Percentiles rank a stretch among this genome's conserved stretches.
Evolutionary conservation across 2,113 vertebrate species (phyloP).

Genomic region (Pygoscelis antarcticus): DNA sequence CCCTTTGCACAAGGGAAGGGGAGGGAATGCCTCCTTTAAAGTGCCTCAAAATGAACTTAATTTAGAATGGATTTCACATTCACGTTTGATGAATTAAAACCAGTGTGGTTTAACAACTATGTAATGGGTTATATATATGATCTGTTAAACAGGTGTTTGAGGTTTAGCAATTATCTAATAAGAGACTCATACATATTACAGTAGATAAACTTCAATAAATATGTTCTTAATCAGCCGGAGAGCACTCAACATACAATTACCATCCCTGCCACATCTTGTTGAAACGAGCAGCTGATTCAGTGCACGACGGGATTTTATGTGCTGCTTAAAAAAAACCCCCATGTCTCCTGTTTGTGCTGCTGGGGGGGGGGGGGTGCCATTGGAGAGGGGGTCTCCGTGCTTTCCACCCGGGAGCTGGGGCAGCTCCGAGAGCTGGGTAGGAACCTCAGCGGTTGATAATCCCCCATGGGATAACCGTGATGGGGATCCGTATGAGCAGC

Average conservation of each 20-base stretch:
- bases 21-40: background rate
- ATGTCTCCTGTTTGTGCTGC: background rate
- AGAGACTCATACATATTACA: conserved; percentile 71
- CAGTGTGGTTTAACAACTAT: conserved; percentile 65
- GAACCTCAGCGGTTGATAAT: background rate
- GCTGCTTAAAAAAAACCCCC: background rate
- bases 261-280: conserved; percentile 43
- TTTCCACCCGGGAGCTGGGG: background rate
- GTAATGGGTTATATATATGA: conserved; percentile 62
- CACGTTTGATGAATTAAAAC: conserved; percentile 39
- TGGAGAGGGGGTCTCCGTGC: accelerated
- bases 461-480: accelerated
- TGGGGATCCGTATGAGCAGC: accelerated
- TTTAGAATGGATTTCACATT: conserved; percentile 52
- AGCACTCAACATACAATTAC: conserved; percentile 68
- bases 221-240: conserved; percentile 68
- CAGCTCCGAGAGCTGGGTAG: background rate
- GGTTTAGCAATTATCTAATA: conserved; percentile 71
- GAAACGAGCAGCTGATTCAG: conserved; percentile 36
- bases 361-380: background rate
- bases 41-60: conserved; percentile 31
- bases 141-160: conserved; percentile 70
- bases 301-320: background rate
- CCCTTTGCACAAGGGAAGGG: background rate
- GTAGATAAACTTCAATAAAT: conserved; percentile 72